A percentile compares a stretch with the other conserved stretches of the same genome.
Evolutionary conservation across 2,113 vertebrate species (phyloP).

Genomic region (Xiphophorus couchianus): DNA sequence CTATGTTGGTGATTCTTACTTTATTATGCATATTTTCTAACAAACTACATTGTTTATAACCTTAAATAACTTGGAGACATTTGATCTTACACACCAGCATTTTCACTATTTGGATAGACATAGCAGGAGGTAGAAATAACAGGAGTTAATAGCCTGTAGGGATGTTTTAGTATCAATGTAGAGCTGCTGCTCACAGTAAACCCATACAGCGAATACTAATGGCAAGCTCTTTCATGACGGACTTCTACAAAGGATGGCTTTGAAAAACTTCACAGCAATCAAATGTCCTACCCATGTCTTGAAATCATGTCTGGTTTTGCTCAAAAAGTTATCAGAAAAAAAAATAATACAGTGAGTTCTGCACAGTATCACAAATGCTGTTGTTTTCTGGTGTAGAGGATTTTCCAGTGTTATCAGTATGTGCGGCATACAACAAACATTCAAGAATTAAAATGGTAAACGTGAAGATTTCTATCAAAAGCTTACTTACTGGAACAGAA

Average conservation of each 20-base stretch:
- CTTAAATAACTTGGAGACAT: background rate
- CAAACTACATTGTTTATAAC: background rate
- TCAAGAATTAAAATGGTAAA: background rate
- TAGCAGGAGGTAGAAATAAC: constrained; percentile 35
- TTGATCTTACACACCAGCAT: constrained; percentile 18
- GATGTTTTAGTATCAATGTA: constrained; percentile 17
- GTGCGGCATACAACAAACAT: background rate
- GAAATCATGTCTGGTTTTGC: background rate
- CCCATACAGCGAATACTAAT: constrained; percentile 9
- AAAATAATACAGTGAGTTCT: background rate
- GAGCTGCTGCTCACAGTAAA: constrained; percentile 9
- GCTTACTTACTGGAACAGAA: background rate
- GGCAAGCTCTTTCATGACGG: constrained; percentile 5
- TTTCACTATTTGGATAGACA: constrained; percentile 17
- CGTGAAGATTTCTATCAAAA: background rate
- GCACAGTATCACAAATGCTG: constrained; percentile 1
- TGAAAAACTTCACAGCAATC: background rate
- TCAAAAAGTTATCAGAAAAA: background rate
- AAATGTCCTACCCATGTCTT: background rate
- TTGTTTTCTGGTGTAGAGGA: background rate
- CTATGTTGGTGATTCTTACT: constrained; percentile 18
- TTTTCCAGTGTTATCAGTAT: background rate
- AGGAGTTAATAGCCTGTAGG: constrained; percentile 14
- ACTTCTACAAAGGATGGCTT: background rate
- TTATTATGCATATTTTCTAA: constrained; percentile 1